A percentile compares a stretch with the other conserved stretches of the same genome.
Conservation (phyloP, 2,113 vertebrate genomes). For the Notothenia rossii region DNA sequence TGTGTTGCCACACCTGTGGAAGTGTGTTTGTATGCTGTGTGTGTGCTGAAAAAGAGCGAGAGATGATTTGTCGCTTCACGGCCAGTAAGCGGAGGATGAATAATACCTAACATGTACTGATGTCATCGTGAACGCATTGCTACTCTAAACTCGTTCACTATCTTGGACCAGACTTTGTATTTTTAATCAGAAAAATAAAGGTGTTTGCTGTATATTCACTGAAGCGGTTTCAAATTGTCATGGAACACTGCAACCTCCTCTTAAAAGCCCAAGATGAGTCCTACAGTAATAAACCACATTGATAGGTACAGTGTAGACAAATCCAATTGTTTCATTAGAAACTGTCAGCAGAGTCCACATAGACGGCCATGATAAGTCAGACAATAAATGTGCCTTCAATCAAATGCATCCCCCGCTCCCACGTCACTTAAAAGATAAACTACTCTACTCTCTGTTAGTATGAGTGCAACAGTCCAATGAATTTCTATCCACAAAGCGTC, state of each 20-base stretch:
- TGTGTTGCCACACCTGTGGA: neutral
- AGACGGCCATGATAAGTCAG: slow-evolving; percentile 1
- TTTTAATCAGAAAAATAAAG: neutral
- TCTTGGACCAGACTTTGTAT: neutral
- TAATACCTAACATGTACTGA: slow-evolving; percentile 41
- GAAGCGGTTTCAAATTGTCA: neutral
- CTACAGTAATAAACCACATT: neutral
- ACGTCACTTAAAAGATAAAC: slow-evolving; percentile 18
- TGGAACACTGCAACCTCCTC: neutral
- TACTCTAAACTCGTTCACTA: neutral
- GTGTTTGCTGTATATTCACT: neutral
- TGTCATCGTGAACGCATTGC: slow-evolving; percentile 20
- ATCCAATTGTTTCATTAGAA: neutral
- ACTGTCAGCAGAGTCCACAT: neutral
- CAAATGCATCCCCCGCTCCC: neutral
- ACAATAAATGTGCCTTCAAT: slow-evolving; percentile 19
- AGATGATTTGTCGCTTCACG: slow-evolving; percentile 4
- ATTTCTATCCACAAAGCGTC: slow-evolving; percentile 15
- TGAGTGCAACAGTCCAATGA: neutral
- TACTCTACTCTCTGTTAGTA: neutral
- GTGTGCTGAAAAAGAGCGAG: neutral
- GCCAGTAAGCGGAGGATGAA: slow-evolving; percentile 38
- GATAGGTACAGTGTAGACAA: neutral
- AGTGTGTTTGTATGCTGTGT: slow-evolving; percentile 2
- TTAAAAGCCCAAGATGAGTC: neutral